These are phyloP conservation scores for Bombus ignitus DNA, from an alignment of 1,140 invertebrate genomes.

Conservation along the genomic window DNA sequence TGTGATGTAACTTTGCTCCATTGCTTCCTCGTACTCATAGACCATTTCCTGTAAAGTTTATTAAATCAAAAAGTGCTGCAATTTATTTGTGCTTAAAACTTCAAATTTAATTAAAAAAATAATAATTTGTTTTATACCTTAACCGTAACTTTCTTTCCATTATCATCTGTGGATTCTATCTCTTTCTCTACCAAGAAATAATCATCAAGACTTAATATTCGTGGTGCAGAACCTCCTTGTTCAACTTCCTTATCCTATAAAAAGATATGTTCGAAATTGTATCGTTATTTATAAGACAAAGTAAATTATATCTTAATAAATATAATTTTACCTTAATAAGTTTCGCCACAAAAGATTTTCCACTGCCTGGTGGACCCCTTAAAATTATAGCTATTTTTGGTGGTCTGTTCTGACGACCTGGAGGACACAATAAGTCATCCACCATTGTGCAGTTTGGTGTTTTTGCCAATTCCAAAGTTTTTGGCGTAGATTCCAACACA, in stretches of 20 bases:
- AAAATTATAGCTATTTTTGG: conserved; percentile 94
- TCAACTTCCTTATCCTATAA: conserved; percentile 89
- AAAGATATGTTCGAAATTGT: neutral
- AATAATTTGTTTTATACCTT: conserved; percentile 81
- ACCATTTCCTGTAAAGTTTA: conserved; percentile 88
- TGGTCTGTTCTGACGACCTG: conserved; percentile 89
- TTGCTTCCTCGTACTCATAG: conserved; percentile 94
- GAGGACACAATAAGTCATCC: conserved; percentile 91
- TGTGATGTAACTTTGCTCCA: conserved; percentile 91
- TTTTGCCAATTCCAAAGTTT: conserved; percentile 78
- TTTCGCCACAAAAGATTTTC: conserved; percentile 94
- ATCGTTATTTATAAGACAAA: neutral
- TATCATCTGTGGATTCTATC: conserved; percentile 90
- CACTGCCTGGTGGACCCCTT: conserved; percentile 94
- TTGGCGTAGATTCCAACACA: conserved; percentile 63
- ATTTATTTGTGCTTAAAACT: neutral
- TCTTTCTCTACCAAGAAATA: conserved; percentile 97
- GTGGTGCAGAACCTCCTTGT: conserved; percentile 90
- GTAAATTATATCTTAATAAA: conserved; percentile 2
- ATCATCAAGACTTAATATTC: conserved; percentile 97
- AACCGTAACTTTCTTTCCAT: conserved; percentile 88
- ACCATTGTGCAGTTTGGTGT: conserved; percentile 85
- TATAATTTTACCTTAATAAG: conserved; percentile 89
- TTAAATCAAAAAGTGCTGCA: conserved; percentile 4
- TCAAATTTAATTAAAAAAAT: neutral